Base-by-base conservation (phyloP, 30 jellyfish, hydroid and myxozoan genomes). In the Nemopilema nomurai region DNA sequence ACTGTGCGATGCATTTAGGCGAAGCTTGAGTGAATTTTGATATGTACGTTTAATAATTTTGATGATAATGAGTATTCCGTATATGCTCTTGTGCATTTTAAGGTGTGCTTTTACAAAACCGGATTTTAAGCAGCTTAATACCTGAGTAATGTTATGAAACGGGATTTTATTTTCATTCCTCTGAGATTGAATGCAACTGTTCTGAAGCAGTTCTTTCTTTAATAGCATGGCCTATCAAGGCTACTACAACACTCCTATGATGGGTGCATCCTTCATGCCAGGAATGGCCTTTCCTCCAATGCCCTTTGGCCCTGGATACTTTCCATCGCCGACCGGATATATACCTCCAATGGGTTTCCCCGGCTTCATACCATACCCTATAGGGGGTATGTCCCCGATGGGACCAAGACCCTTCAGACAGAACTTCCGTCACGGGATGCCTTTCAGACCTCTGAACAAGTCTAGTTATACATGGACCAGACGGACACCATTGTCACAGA, bases 261-360 rank as follows among this genome's bases (percentile, higher is more conserved):
- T 62, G 79, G 69, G 62, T 13, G 49, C 72, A 26, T 13, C 28
- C 23, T 66, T 33, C 65, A 51, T 18, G 21, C 81, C 92, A 0
- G 29, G 80, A 25, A 73, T 84, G 74, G 87, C 80, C 18, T 19
- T 64, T 72, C 82, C 92, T 17, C 70, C 91, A 28, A 52, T 71
- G 72, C 57, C 85, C 1, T 69, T 65, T 51, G 68, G 78, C 25
- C 83, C 91, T 0, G 82, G 72, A 49, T 82, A 27, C 74, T 33
- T 18, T 22, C 78, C 91, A 27, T 69, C 75, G 1, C 62, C 28
- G 0, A 78, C 84, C 16, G 70, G 85, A 32, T 71, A 80, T 32
- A 64, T 68, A 8, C 89, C 82, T 21, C 74, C 89, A 4, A 28
- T 27, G 28, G 89, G 78, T 23, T 77, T 7, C 22, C 81, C 73